Evolutionary conservation across 1,140 invertebrate genomes (phyloP), one percentile per base, ranked within the genome.

Genomic region (Anoplophora glabripennis): DNA sequence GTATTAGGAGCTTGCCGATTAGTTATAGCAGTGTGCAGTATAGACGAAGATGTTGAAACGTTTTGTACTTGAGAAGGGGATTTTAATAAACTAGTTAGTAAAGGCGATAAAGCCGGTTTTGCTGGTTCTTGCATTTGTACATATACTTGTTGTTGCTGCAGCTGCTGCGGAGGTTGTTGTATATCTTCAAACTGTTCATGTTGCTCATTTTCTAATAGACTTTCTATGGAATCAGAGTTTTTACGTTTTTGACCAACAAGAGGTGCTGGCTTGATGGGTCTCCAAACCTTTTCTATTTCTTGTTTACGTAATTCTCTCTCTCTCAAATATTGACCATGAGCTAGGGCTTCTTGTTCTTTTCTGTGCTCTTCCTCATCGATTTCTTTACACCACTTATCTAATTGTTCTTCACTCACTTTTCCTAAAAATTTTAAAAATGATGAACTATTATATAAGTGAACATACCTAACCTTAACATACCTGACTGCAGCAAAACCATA

Each of bases 31-130:
- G 74, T 75, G 61, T 81, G 80, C 38, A 77, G 57, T 17, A 79
- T 78, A 3, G 78, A 79, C 3, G 78, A 71, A n/a, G 75, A 73
- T 9, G 59, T 14, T 33, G 59, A 55, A 2, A 69, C 53, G 68
- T 67, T 74, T 65, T 62, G 71, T 21, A 76, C 78, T 57, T 80
- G 79, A 0, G 77, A 81, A 0, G 86, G 88, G n/a, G 86, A 90
- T 71, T 91, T 89, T 0, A 94, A 76, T 10, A 93, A 76, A 59
- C 88, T 92, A 4, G 90, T 92, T 21, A 94, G 75, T n/a, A 93
- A 72, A 0, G 90, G 90, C 0, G 90, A 92, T 0, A 83, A 56
- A 56, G 70, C 69, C 10, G 72, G 71, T 64, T 75, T 75, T 5
- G 53, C 15, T 8, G 64, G 38, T 60, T 72, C 69, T 42, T 60